Conservation (phyloP, 2,113 vertebrate species). For the Eonycteris spelaea region DNA sequence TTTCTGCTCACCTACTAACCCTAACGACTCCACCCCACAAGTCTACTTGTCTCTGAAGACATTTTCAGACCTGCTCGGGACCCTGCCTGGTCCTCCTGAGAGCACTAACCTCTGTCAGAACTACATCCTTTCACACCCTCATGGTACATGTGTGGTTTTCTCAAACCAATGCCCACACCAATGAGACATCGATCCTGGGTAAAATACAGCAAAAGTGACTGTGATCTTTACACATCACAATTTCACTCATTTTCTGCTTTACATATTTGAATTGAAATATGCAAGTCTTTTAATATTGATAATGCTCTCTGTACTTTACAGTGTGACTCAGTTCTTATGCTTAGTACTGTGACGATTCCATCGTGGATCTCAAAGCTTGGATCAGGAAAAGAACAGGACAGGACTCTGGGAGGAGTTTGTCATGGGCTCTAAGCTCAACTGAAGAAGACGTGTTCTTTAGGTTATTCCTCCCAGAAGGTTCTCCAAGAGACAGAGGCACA, state of each 20-base stretch:
- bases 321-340: not conserved
- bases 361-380: not conserved
- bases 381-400: not conserved
- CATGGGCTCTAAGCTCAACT: not conserved
- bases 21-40: too few species aligned
- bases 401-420: not conserved
- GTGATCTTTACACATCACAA: not conserved
- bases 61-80: not conserved
- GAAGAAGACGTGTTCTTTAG: not conserved
- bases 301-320: not conserved
- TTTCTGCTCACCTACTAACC: not conserved
- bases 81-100: not conserved
- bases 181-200: not conserved
- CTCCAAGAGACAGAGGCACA: not conserved
- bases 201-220: rapidly evolving
- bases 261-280: not conserved
- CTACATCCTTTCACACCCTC: not conserved
- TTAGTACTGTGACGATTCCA: too few species aligned
- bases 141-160: too few species aligned
- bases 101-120: not conserved
- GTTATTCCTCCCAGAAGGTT: not conserved
- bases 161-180: not conserved
- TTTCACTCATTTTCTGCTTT: not conserved
- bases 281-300: not conserved
- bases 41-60: not conserved